phyloP scores from a whole-genome alignment of 2,113 vertebrate species.

The Spizaetus ornatus region DNA sequence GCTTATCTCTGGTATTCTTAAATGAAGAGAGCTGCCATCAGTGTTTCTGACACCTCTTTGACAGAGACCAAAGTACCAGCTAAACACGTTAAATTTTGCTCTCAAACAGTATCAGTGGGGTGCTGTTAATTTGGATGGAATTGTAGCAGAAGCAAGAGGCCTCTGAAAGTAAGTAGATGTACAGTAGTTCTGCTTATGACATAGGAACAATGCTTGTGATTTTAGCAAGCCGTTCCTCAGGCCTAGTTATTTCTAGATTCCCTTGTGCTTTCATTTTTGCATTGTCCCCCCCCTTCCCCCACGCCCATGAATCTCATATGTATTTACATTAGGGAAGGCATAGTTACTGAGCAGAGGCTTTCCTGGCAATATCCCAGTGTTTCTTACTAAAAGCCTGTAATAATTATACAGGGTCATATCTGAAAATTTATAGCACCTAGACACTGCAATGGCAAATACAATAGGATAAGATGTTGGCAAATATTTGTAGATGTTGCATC shows the following conservation, averaged over 20 bases:
- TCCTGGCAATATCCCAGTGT: background rate
- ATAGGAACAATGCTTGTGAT: background rate
- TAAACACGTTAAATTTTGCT: background rate
- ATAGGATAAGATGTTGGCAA: background rate
- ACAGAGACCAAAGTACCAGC: background rate
- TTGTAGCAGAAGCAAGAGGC: background rate
- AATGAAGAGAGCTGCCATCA: background rate
- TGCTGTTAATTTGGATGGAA: background rate
- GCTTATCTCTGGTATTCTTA: background rate
- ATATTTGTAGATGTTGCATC: background rate
- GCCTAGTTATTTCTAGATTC: background rate
- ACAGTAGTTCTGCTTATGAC: background rate
- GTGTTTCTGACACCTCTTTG: background rate
- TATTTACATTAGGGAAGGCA: background rate
- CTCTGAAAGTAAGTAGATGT: background rate
- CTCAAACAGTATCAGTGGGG: background rate
- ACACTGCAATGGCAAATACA: background rate
- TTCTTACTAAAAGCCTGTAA: background rate
- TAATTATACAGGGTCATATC: background rate
- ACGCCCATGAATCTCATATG: background rate
- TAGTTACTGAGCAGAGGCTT: background rate
- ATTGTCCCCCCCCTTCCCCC: background rate
- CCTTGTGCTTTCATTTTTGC: background rate
- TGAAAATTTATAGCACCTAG: background rate
- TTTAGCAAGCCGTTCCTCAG: background rate